Evolutionary conservation across 1,140 invertebrate species (phyloP).

Genomic region (Drosophila lacteicornis): DNA sequence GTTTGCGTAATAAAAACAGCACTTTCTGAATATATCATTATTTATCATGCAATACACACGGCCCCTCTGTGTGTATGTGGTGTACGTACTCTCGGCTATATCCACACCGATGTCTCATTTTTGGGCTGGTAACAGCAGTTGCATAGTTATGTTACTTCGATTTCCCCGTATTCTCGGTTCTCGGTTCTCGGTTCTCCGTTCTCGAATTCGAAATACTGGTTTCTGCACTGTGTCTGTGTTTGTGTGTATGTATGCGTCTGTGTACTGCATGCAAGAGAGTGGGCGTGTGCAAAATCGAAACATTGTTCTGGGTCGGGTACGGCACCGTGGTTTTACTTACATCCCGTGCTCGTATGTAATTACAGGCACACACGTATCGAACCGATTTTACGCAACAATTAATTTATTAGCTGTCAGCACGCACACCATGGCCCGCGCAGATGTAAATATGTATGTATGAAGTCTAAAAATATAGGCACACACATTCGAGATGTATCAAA

Average conservation of each 20-base stretch:
- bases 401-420: constrained; percentile 49
- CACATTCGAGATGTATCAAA: constrained; percentile 47
- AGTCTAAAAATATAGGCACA: constrained; percentile 43
- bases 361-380: constrained; percentile 24
- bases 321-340: constrained; percentile 10
- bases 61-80: constrained; percentile 31
- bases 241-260: background rate
- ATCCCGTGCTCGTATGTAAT: constrained; percentile 9
- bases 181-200: background rate
- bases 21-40: constrained; percentile 69
- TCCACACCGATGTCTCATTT: constrained; percentile 42
- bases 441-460: constrained; percentile 38
- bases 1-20: constrained; percentile 79
- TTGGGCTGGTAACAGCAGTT: constrained; percentile 20
- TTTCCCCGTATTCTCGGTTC: background rate
- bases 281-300: constrained; percentile 25
- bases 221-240: constrained; percentile 3
- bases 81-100: constrained; percentile 32
- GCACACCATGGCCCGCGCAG: constrained; percentile 26
- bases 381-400: constrained; percentile 50
- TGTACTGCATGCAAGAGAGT: constrained; percentile 22
- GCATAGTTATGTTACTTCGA: constrained; percentile 22
- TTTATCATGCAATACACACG: constrained; percentile 63
- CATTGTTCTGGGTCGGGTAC: background rate
- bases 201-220: constrained; percentile 7